Conservation (phyloP, 2,888 invertebrate genomes). For the Cepaea hortensis region DNA sequence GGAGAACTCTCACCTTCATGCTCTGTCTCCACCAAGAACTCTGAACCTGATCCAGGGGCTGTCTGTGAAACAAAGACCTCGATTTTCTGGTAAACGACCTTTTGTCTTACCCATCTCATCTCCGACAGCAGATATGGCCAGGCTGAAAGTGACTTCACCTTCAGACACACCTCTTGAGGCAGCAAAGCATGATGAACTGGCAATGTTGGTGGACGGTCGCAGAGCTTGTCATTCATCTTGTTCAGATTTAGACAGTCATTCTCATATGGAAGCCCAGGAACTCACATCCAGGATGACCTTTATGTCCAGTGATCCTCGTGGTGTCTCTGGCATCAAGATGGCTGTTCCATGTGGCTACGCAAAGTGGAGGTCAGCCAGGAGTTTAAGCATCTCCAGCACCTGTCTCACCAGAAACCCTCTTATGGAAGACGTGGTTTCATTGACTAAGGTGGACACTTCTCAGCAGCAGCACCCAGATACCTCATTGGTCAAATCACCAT, state of each 20-base stretch:
- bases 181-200: not conserved
- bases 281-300: not conserved
- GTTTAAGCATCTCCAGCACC: not conserved
- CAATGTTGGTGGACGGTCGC: not conserved
- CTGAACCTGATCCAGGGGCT: slow-evolving; percentile 34
- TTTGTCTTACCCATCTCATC: slow-evolving; percentile 65
- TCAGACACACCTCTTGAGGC: slow-evolving; percentile 24
- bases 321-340: not conserved
- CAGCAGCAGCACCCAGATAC: slow-evolving; percentile 34
- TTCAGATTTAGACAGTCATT: not conserved
- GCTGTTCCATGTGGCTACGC: not conserved
- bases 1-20: slow-evolving; percentile 35
- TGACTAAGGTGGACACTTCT: not conserved
- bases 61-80: slow-evolving; percentile 9
- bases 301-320: slow-evolving; percentile 7
- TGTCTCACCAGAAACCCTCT: not conserved
- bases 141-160: slow-evolving; percentile 70
- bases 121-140: slow-evolving; percentile 76
- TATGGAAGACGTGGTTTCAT: not conserved
- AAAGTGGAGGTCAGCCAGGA: slow-evolving; percentile 24
- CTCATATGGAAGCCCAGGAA: slow-evolving; percentile 1
- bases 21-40: slow-evolving; percentile 41
- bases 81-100: slow-evolving; percentile 18
- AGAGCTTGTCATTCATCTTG: not conserved
- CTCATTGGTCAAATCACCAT: slow-evolving; percentile 19